Evolutionary conservation across 1,140 invertebrate species (phyloP).

Genomic region (Drosophila oshimai): DNA sequence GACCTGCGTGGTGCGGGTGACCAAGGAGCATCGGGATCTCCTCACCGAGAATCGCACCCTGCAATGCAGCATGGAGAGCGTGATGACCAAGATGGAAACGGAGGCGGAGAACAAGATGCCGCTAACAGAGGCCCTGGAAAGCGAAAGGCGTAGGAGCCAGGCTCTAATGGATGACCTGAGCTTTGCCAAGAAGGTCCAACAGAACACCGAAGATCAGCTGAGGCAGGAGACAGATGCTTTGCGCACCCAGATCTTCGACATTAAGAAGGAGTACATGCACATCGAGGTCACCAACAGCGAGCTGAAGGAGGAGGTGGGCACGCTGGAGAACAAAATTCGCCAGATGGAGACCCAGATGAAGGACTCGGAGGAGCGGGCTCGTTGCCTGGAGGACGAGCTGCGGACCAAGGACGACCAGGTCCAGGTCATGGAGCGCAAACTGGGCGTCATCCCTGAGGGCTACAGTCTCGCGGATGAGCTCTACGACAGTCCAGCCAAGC

Average conservation of each 20-base stretch:
- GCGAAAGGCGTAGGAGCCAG: conserved; percentile 59
- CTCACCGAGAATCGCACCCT: conserved; percentile 82
- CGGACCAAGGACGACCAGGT: conserved; percentile 70
- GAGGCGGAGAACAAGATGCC: conserved; percentile 53
- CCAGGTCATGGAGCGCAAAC: conserved; percentile 52
- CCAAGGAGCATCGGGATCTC: conserved; percentile 83
- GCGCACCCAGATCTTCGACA: conserved; percentile 83
- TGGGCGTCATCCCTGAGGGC: conserved; percentile 59
- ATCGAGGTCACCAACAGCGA: conserved; percentile 85
- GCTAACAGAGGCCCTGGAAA: conserved; percentile 59
- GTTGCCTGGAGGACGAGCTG: conserved; percentile 69
- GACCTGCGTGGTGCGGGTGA: conserved; percentile 83
- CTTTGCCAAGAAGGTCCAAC: conserved; percentile 77
- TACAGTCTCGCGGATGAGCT: conserved; percentile 74
- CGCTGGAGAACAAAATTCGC: conserved; percentile 69
- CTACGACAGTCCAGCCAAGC: conserved; percentile 67
- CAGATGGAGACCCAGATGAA: conserved; percentile 46
- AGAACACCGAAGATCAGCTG: conserved; percentile 83
- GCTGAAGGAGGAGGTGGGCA: conserved; percentile 84
- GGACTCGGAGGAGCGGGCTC: conserved; percentile 54
- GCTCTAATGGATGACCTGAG: conserved; percentile 66
- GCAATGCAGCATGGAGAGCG: conserved; percentile 82
- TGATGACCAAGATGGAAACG: conserved; percentile 58
- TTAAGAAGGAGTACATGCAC: conserved; percentile 84
- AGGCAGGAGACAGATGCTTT: conserved; percentile 83